phyloP scores from a whole-genome alignment of 2,113 vertebrate genomes.

The Nothoprocta pentlandii region DNA sequence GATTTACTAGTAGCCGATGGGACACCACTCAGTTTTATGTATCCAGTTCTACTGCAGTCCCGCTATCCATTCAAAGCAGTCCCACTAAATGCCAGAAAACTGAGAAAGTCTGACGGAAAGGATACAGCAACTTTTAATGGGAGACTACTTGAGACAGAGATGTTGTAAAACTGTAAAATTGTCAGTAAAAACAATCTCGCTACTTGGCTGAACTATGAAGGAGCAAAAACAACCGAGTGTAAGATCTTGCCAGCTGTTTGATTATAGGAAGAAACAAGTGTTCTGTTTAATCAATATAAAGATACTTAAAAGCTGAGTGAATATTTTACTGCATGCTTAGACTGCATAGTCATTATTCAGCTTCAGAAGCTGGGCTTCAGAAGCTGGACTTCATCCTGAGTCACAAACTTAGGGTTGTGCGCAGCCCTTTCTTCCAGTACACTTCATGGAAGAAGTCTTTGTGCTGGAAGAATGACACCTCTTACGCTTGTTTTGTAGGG shows the following conservation, averaged over 20 bases:
- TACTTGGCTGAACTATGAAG: constrained; percentile 13
- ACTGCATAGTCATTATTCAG: neutral
- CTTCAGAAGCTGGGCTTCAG: neutral
- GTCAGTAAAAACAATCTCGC: neutral
- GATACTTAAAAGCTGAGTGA: neutral
- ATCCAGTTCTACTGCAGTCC: neutral
- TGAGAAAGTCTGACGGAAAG: neutral
- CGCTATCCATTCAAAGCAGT: neutral
- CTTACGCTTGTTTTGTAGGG: constrained; percentile 72
- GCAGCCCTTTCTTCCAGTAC: neutral
- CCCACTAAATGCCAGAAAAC: neutral
- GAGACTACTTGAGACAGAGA: constrained; percentile 3
- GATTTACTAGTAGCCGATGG: neutral
- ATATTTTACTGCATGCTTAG: neutral
- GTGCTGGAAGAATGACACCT: constrained; percentile 16
- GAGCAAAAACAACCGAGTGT: neutral
- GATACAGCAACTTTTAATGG: neutral
- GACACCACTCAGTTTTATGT: neutral
- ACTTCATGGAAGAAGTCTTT: neutral
- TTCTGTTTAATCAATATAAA: neutral
- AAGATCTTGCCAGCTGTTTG: constrained; percentile 22
- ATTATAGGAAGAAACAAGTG: neutral
- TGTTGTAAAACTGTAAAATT: constrained; percentile 10
- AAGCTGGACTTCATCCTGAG: neutral
- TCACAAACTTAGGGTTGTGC: neutral